Base-by-base conservation (phyloP, 2,888 invertebrate genomes). In the Escarpia spicata region DNA sequence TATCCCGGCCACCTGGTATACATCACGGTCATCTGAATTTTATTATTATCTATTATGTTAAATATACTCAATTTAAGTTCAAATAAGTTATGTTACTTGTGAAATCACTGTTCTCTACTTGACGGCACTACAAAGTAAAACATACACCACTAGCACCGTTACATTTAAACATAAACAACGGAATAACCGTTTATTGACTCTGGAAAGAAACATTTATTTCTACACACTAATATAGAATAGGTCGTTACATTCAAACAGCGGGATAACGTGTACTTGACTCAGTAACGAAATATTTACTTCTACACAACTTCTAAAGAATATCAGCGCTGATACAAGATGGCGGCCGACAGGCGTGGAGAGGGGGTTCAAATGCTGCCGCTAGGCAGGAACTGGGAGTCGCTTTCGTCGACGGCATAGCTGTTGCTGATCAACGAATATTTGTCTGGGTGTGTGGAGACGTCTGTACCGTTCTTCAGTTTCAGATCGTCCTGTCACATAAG, bases 341-440 rank as follows among this genome's bases (percentile, higher is more conserved):
- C 75, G 19, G 26, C 75, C 75, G 26, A 26, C 75, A 75, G 10
- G 52, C 4, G 26, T 75, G 75, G 26, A 19, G 75, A 75, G 6
- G 6, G 19, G n/a, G 52, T 0, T 75, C 75, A 75, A n/a, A 75
- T 75, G n/a, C 75, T n/a, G 75, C 75, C 75, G 75, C n/a, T 75
- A 3, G 75, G 75, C n/a, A 75, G 75, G 26, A 75, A 75, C 44
- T 91, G 43, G n/a, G 43, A 43, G 52, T 92, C 90, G 43, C 58
- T 90, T 10, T 92, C 91, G 60, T 92, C 92, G n/a, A 92, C 92
- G 0, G 75, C 26, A 60, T 91, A 92, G 26, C 92, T 92, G 43
- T 92, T 91, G 91, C 92, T 92, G 92, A 92, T 91, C 26, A 31
- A 52, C 75, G n/a, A 31, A 75, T 58, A 91, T 91, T 91, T 93